Percentiles rank a stretch among this genome's conserved stretches.
phyloP scores from a whole-genome alignment of 2,797 vertebrate species.

The Lagodon rhomboides region DNA sequence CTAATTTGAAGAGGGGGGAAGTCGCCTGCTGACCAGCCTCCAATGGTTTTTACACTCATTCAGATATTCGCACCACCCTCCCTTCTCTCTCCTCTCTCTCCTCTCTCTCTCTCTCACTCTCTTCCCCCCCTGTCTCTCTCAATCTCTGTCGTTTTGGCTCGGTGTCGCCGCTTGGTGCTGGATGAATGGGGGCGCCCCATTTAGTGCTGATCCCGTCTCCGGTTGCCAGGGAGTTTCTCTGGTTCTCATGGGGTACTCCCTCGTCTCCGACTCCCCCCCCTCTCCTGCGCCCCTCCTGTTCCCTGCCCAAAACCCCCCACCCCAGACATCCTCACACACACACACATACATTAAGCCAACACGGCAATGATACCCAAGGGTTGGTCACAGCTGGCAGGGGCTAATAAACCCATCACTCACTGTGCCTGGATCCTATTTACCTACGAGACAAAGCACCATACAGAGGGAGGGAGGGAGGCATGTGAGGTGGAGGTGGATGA shows the following conservation, averaged over 20 bases:
- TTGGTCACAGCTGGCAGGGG: slow-evolving; percentile 83
- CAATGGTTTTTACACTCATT: slow-evolving; percentile 52
- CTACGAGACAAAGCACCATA: slow-evolving; percentile 61
- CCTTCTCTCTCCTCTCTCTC: neutral
- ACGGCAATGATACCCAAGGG: slow-evolving; percentile 74
- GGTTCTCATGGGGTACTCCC: slow-evolving; percentile 75
- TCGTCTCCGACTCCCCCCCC: slow-evolving; percentile 34
- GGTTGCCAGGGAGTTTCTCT: slow-evolving; percentile 81
- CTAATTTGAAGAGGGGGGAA: slow-evolving; percentile 24
- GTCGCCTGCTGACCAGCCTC: slow-evolving; percentile 36
- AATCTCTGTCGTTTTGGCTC: slow-evolving; percentile 63
- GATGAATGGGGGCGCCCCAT: slow-evolving; percentile 71
- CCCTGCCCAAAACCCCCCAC: slow-evolving; percentile 18
- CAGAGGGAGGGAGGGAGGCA: neutral
- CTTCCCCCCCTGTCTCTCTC: slow-evolving; percentile 8
- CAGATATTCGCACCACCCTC: slow-evolving; percentile 38
- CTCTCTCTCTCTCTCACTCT: neutral
- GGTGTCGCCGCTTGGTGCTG: slow-evolving; percentile 39
- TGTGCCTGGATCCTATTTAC: slow-evolving; percentile 71
- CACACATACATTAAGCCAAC: slow-evolving; percentile 13
- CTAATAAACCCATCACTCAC: slow-evolving; percentile 86
- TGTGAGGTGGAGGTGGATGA: slow-evolving; percentile 40
- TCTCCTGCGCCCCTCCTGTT: neutral
- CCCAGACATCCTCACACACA: slow-evolving; percentile 30
- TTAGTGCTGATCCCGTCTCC: slow-evolving; percentile 69